These are phyloP conservation scores for Oncorhynchus clarkii DNA, from an alignment of 2,113 vertebrate species.

Conservation along the genomic window DNA sequence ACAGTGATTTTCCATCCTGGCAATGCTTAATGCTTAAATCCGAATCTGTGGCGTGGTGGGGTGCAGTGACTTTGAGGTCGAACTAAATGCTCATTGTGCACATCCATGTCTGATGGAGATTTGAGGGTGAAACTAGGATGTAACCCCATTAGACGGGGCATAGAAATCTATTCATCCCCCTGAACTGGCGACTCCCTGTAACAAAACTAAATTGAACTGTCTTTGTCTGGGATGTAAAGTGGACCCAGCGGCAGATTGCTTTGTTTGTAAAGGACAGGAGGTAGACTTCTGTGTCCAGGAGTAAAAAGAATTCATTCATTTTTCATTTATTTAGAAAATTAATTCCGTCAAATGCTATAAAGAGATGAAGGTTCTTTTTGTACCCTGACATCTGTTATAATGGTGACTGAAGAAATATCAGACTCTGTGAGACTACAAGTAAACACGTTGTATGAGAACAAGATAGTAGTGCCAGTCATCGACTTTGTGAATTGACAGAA, in stretches of 20 bases:
- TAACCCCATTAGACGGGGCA: constrained; percentile 27
- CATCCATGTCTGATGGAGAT: constrained; percentile 12
- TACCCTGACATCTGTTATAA: not conserved
- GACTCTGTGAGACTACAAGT: not conserved
- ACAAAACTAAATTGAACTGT: constrained; percentile 28
- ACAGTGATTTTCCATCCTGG: constrained; percentile 1
- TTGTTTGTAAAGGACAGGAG: not conserved
- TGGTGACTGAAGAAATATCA: not conserved
- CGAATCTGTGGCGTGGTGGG: not conserved
- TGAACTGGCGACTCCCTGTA: constrained; percentile 14
- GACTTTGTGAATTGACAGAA: not conserved
- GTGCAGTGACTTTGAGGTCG: not conserved
- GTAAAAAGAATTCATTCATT: not conserved
- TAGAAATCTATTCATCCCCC: constrained; percentile 34
- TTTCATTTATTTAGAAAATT: too few relatives aligned
- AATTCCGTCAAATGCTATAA: not conserved
- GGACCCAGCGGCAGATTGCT: not conserved
- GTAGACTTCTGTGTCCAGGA: not conserved
- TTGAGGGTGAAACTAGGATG: constrained; percentile 24
- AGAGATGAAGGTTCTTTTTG: not conserved
- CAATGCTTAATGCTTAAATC: not conserved
- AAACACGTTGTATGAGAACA: not conserved
- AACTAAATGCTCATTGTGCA: constrained; percentile 14
- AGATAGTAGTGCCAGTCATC: not conserved
- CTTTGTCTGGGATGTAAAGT: constrained; percentile 4